Percentiles rank a stretch among this genome's conserved stretches.
Conservation (phyloP, 2,113 vertebrate genomes). For the Xiphias gladius region DNA sequence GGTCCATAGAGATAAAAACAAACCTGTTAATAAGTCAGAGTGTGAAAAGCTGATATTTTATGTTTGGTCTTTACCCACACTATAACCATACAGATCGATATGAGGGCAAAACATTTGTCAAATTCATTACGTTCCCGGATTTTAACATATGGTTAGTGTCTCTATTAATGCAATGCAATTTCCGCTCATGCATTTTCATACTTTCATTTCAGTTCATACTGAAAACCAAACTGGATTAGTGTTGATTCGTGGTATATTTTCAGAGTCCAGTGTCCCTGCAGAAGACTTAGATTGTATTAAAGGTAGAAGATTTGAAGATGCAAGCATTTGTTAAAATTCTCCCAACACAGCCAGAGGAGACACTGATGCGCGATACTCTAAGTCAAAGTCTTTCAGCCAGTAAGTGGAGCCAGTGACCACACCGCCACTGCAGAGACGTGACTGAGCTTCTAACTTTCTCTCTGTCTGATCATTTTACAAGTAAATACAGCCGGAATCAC, state of each 20-base stretch:
- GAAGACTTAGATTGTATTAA: slow-evolving; percentile 11
- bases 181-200: slow-evolving; percentile 15
- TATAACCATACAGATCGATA: neutral
- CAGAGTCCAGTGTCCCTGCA: neutral
- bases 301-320: slow-evolving; percentile 1
- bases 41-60: neutral
- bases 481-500: too few species aligned
- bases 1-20: neutral
- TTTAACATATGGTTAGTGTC: neutral
- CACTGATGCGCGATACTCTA: neutral
- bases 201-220: slow-evolving; percentile 5
- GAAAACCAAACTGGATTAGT: slow-evolving; percentile 27
- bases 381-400: slow-evolving; percentile 6
- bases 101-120: neutral
- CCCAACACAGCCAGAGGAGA: neutral
- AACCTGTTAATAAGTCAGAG: neutral
- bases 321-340: slow-evolving; percentile 22
- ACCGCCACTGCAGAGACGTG: too few species aligned
- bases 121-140: neutral
- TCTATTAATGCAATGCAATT: neutral
- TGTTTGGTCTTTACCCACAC: neutral
- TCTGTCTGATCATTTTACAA: too few species aligned
- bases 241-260: slow-evolving; percentile 9
- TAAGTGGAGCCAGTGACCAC: neutral
- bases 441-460: too few species aligned